Base-by-base conservation (phyloP, 1,140 invertebrate genomes). In the Polyergus mexicanus region DNA sequence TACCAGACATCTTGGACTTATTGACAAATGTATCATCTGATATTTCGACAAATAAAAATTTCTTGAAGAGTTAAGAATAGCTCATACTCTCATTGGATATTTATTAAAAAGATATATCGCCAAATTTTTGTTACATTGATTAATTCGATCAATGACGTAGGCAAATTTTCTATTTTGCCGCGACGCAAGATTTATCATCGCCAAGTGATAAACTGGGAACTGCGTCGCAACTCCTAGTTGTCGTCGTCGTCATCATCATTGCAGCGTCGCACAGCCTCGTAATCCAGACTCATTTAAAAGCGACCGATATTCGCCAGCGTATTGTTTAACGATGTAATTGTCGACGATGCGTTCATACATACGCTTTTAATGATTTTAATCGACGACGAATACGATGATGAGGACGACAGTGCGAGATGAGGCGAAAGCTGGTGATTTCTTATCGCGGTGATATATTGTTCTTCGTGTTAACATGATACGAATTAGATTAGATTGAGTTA, bases 401-500 rank as follows among this genome's bases (percentile, higher is more conserved):
- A 72, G 7, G 2, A 54, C 2, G 47, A 13, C 10, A 47, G 44
- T 25, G 16, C 11, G n/a, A 3, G 60, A 19, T 8, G 19, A 54
- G 11, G 16, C 13, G 25, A 28, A 65, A 35, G 47, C 19, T 44
- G 47, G n/a, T 54, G 60, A 74, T 84, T 84, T 41, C 51, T 35
- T 32, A 51, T 32, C 69, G 16, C 8, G 13, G 16, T 25, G 10
- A 28, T 47, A 28, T 41, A 44, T 28, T 65, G 22, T 41, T n/a
- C 44, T 28, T 22, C n/a, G 22, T 85, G 51, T 62, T 16, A 44
- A 35, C 25, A 22, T 6, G 35, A n/a, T 16, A 10, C n/a, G 16
- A 85, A 85, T 80, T 80, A 38, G 35, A 13, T 41, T 80, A 66
- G 77, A 35, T 88, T 63, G 85, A 32, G 25, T 85, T 76, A 56